Evolutionary conservation across 1,140 invertebrate genomes (phyloP).

Genomic region (Orussus abietinus): DNA sequence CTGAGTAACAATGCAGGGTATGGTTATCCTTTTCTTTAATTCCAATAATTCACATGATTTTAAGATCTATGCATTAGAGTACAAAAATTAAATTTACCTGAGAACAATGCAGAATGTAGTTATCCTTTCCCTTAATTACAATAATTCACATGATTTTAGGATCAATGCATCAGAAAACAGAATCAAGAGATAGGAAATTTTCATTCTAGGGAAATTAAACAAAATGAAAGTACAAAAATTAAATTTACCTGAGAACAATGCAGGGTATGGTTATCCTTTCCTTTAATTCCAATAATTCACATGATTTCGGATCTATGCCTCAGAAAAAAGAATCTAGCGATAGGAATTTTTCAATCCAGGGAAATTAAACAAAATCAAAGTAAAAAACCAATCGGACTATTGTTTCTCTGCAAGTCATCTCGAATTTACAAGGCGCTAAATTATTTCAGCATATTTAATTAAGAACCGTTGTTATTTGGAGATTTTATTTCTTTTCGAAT

Average conservation of each 20-base stretch:
- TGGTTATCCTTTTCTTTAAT: background rate
- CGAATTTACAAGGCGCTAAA: conserved; percentile 15
- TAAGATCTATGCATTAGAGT: too few relatives aligned
- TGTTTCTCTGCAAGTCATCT: background rate
- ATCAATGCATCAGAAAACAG: too few relatives aligned
- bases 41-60: background rate
- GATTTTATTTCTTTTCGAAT: conserved; percentile 13
- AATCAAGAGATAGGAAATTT: too few relatives aligned
- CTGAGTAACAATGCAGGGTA: conserved; percentile 20
- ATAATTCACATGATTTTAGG: background rate
- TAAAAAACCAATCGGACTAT: background rate
- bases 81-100: conserved; percentile 12
- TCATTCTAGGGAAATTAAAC: too few relatives aligned
- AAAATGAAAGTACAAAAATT: too few relatives aligned
- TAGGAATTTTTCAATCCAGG: background rate
- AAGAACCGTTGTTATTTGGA: conserved; percentile 14
- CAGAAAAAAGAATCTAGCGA: too few relatives aligned
- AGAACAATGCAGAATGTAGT: conserved; percentile 17
- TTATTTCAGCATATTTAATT: conserved; percentile 18
- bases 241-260: conserved; percentile 15
- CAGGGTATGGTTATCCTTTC: conserved; percentile 15
- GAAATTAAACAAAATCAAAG: background rate
- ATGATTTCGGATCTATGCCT: background rate
- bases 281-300: background rate
- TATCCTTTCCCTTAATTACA: conserved; percentile 1